Evolutionary conservation across 2,797 vertebrate genomes (phyloP).

Genomic region (Enteromius treurensis): DNA sequence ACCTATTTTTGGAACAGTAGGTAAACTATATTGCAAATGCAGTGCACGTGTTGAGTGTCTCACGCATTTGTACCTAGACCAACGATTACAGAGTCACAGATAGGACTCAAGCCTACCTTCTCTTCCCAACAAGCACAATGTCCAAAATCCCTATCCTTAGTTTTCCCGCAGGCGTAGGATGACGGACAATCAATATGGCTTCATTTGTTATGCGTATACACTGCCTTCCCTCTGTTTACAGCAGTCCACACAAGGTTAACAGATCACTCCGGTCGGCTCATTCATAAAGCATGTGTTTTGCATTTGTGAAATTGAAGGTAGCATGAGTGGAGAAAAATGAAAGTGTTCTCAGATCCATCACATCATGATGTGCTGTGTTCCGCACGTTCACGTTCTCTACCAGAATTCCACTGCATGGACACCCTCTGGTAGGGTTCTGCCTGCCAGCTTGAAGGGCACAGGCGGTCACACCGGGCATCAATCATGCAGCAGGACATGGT

Average conservation of each 20-base stretch:
- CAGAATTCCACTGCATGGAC: constrained; percentile 39
- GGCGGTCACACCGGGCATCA: constrained; percentile 68
- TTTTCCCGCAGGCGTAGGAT: constrained; percentile 50
- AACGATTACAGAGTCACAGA: background rate
- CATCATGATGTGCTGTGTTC: background rate
- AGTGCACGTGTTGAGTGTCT: background rate
- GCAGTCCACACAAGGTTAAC: constrained; percentile 69
- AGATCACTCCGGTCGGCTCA: constrained; percentile 63
- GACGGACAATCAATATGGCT: constrained; percentile 61
- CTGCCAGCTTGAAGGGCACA: constrained; percentile 72
- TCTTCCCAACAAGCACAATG: background rate
- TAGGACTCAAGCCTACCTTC: background rate
- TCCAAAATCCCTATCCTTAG: background rate
- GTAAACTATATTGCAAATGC: background rate
- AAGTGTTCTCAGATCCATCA: constrained; percentile 60
- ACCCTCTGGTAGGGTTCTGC: constrained; percentile 60
- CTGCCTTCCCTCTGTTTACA: constrained; percentile 60
- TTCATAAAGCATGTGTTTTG: constrained; percentile 66
- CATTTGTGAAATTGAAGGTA: constrained; percentile 59
- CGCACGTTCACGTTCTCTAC: constrained; percentile 14
- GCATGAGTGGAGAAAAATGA: constrained; percentile 64
- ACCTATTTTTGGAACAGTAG: background rate
- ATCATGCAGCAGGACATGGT: constrained; percentile 70
- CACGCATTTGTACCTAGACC: background rate
- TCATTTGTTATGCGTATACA: constrained; percentile 69